phyloP scores from a whole-genome alignment of 2,113 vertebrate genomes.

The Leucopsar rothschildi region DNA sequence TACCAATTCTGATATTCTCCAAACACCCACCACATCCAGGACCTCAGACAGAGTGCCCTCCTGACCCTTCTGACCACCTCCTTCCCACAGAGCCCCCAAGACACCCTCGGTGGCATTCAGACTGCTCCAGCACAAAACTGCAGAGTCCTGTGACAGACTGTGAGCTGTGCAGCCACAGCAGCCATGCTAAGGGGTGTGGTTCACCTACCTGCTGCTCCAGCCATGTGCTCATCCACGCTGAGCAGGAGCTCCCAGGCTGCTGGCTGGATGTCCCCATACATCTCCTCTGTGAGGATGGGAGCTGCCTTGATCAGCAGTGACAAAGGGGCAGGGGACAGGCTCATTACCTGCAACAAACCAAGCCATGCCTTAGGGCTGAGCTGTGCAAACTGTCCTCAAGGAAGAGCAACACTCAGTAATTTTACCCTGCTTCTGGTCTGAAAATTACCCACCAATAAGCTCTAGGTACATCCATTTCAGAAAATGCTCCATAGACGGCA shows the following conservation, averaged over 20 bases:
- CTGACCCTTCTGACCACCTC: background rate
- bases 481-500: background rate
- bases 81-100: background rate
- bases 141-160: background rate
- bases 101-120: background rate
- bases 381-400: background rate
- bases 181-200: background rate
- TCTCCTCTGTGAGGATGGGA: conserved; percentile 93
- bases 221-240: conserved; percentile 97
- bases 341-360: conserved; percentile 86
- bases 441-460: background rate
- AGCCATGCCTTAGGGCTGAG: background rate
- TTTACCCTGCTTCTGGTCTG: background rate
- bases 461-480: background rate
- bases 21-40: background rate
- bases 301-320: conserved; percentile 96
- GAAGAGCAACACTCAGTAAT: background rate
- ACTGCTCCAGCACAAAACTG: background rate
- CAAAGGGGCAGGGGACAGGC: conserved; percentile 91
- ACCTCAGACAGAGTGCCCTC: background rate
- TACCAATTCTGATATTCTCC: background rate
- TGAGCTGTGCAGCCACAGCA: background rate
- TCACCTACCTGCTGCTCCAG: conserved; percentile 88
- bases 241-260: conserved; percentile 97
- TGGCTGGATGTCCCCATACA: conserved; percentile 96